Evolutionary conservation across 2,113 vertebrate genomes (phyloP).

Genomic region (Panthera leo): DNA sequence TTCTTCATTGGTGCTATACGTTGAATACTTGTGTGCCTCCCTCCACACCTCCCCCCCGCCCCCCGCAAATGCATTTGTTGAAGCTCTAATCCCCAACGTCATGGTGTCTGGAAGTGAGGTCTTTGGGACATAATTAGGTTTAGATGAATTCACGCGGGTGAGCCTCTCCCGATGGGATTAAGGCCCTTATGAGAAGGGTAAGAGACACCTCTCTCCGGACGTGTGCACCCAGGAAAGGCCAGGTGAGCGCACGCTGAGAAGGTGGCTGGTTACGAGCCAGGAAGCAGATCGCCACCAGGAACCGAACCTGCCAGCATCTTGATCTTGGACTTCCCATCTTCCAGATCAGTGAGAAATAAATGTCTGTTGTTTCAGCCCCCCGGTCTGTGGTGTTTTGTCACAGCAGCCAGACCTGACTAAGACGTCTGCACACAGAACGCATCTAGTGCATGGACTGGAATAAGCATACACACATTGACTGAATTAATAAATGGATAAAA

Average conservation of each 20-base stretch:
- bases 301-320: not conserved
- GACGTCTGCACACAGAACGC: rapidly evolving
- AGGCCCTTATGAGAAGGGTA: not conserved
- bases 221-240: not conserved
- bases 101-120: not conserved
- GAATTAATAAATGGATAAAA: not conserved
- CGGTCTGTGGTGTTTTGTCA: no score
- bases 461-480: no score
- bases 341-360: not conserved
- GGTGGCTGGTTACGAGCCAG: not conserved
- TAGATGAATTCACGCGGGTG: not conserved
- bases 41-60: no score
- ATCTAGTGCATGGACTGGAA: rapidly evolving
- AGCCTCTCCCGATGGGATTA: not conserved
- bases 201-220: not conserved
- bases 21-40: not conserved
- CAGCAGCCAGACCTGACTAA: not conserved
- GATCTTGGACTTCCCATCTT: not conserved
- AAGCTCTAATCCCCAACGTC: not conserved
- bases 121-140: not conserved
- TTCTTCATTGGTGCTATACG: not conserved
- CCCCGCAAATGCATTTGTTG: no score
- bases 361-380: not conserved
- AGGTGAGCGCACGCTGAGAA: not conserved
- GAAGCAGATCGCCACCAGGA: not conserved